phyloP scores from a whole-genome alignment of 2,888 invertebrate species.

The Seira sanloemensis region DNA sequence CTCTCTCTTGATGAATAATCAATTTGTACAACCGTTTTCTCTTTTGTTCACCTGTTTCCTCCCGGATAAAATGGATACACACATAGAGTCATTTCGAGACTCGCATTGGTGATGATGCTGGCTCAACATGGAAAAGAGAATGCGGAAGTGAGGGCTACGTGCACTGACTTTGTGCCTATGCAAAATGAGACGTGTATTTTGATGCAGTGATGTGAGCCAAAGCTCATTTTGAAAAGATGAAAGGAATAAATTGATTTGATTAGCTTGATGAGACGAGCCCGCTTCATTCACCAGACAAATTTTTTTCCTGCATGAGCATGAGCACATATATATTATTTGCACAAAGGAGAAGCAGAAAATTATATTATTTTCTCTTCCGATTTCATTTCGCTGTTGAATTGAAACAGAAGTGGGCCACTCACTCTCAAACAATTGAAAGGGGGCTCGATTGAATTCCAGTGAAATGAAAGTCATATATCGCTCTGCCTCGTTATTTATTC shows the following conservation, averaged over 20 bases:
- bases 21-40: background rate
- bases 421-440: too few relatives aligned
- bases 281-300: background rate
- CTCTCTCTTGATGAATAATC: conserved; percentile 9
- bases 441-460: too few relatives aligned
- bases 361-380: background rate
- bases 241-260: background rate
- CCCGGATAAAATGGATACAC: too few relatives aligned
- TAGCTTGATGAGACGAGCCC: background rate
- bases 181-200: background rate
- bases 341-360: background rate
- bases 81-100: background rate
- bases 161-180: background rate
- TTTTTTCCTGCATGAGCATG: too few relatives aligned
- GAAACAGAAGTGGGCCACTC: too few relatives aligned
- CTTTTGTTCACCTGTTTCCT: background rate
- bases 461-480: too few relatives aligned
- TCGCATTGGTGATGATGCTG: background rate
- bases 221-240: background rate
- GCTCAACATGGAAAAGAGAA: background rate
- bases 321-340: background rate
- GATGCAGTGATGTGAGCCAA: background rate
- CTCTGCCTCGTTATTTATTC: too few relatives aligned
- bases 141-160: background rate
- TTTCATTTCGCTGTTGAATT: too few relatives aligned